Conservation (phyloP, 1,140 invertebrate species). For the Centruroides sculpturatus region DNA sequence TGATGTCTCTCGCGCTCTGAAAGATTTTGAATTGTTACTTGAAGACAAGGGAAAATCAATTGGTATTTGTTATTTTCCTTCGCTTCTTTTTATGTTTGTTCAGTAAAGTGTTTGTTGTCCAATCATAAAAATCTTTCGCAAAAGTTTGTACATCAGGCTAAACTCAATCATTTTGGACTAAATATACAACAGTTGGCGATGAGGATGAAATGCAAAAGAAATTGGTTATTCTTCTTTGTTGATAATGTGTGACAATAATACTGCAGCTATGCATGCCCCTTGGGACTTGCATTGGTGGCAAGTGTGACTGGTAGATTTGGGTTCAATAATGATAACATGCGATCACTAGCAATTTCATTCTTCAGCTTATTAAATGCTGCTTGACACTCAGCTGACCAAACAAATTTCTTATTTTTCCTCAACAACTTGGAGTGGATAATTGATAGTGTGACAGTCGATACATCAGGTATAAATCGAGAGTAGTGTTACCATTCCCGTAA, state of each 20-base stretch:
- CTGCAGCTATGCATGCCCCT: constrained; percentile 30
- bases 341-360: constrained; percentile 5
- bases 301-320: constrained; percentile 35
- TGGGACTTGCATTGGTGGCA: constrained; percentile 28
- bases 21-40: too few relatives aligned
- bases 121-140: too few relatives aligned
- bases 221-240: constrained; percentile 31
- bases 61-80: too few relatives aligned
- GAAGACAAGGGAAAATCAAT: too few relatives aligned
- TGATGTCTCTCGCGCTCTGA: too few relatives aligned
- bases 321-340: constrained; percentile 26
- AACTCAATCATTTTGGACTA: too few relatives aligned
- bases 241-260: constrained; percentile 29
- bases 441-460: constrained; percentile 16
- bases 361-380: constrained; percentile 21
- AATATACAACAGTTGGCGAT: too few relatives aligned
- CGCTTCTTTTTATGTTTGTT: too few relatives aligned
- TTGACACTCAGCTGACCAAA: constrained; percentile 19
- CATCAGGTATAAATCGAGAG: constrained; percentile 24
- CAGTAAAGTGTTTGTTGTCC: too few relatives aligned
- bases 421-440: constrained; percentile 14
- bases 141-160: too few relatives aligned
- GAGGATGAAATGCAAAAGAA: too few relatives aligned
- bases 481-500: constrained; percentile 9
- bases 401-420: constrained; percentile 16